Base-by-base conservation (phyloP, 2,888 invertebrate species). In the Harpagoxenus sublaevis region DNA sequence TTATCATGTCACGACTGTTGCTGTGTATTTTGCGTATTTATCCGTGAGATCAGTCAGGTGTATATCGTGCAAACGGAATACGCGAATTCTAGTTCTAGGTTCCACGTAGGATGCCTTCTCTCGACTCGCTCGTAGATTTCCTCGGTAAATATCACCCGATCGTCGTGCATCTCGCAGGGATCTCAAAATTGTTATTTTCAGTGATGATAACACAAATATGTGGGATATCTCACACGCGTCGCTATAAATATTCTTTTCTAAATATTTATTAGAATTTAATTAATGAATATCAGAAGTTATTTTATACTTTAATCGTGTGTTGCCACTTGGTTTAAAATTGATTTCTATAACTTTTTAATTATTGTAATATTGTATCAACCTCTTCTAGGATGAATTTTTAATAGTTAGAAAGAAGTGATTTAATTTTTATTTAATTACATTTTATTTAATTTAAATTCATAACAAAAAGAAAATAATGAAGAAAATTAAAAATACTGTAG, bases 91-190 rank as follows among this genome's bases (percentile, higher is more conserved):
- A 55, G 12, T 15, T 35, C 9, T 28, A n/a, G 8, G n/a, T 9
- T 35, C 35, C 28, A 12, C 4, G 15, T 23, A 31, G 28, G 6
- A 87, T 88, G 84, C 10, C 70, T 15, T 23, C 23, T 35, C 62
- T 79, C 78, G 68, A 71, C 35, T 77, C 79, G 18, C 84, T 89
- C 9, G 83, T 83, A 57, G 87, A 91, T 23, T 77, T 88, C 4
- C 45, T 90, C 51, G 92, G 90, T 92, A 91, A 89, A 74, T 65
- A 79, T 74, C 10, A n/a, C 2, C 8, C 4, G 18, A 4, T 35
- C 42, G 23, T 18, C 28, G 15, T 42, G 15, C 31, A 60, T 51
- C 12, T 71, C 12, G 23, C 35, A 42, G 23, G 3, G 23, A 51
- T 51, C 2, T 15, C 9, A 15, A 45, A 65, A 53, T 28, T 62